Evolutionary conservation across 2,888 invertebrate genomes (phyloP).

Genomic region (Busseola fusca): DNA sequence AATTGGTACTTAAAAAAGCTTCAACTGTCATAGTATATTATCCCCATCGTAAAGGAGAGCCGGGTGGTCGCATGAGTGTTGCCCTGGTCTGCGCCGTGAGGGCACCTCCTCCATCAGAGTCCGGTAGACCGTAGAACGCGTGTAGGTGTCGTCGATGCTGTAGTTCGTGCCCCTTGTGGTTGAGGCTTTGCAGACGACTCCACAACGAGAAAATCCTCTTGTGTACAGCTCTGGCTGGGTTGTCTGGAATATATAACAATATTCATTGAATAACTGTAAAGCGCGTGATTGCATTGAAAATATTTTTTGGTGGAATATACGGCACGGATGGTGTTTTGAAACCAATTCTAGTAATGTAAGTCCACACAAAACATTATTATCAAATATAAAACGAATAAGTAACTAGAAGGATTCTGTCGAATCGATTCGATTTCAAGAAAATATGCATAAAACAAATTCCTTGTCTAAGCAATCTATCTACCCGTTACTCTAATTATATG

Average conservation of each 20-base stretch:
- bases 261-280: not conserved
- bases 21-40: constrained; percentile 63
- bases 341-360: not conserved
- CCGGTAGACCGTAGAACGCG: constrained; percentile 80
- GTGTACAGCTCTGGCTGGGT: constrained; percentile 71
- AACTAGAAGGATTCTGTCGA: not conserved
- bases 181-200: constrained; percentile 83
- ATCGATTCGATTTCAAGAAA: not conserved
- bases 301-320: not conserved
- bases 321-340: not conserved
- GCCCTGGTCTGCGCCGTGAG: constrained; percentile 84
- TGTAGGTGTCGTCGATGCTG: constrained; percentile 83
- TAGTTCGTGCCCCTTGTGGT: constrained; percentile 82
- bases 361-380: not conserved
- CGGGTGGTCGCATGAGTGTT: constrained; percentile 82
- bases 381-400: not conserved
- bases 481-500: not conserved
- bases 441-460: not conserved
- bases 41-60: constrained; percentile 86
- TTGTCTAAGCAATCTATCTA: not conserved
- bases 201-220: constrained; percentile 85
- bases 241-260: constrained; percentile 66
- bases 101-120: constrained; percentile 72
- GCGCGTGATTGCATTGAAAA: not conserved
- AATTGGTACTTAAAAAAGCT: constrained; percentile 49